Evolutionary conservation across 2,888 invertebrate genomes (phyloP).

Genomic region (Masnerella sp.): DNA sequence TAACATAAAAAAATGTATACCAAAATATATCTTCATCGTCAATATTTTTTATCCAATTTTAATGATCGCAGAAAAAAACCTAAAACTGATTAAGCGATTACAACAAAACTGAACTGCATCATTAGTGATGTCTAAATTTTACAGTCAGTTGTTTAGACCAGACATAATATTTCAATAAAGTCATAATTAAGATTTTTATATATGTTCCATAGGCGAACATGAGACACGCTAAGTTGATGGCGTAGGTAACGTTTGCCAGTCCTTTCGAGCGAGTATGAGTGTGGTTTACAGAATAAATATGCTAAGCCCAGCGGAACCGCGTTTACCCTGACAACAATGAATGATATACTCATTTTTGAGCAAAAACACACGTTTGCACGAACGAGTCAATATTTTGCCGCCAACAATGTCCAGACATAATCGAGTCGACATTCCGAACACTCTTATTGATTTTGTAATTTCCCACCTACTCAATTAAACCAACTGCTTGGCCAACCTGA

Average conservation of each 20-base stretch:
- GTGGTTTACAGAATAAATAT: constrained; percentile 53
- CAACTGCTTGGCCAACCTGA: too few relatives aligned
- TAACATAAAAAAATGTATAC: too few relatives aligned
- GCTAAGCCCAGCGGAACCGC: constrained; percentile 17
- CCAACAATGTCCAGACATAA: constrained; percentile 20
- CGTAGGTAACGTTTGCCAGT: constrained; percentile 45
- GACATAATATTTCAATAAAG: constrained; percentile 43
- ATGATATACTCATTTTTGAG: constrained; percentile 31
- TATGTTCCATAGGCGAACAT: constrained; percentile 4
- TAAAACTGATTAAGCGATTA: too few relatives aligned
- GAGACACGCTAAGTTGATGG: constrained; percentile 38
- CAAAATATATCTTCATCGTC: too few relatives aligned
- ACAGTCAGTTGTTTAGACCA: constrained; percentile 8
- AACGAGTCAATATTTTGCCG: constrained; percentile 37
- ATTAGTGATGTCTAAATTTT: constrained; percentile 1
- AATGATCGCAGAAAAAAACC: too few relatives aligned
- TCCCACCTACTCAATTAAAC: too few relatives aligned
- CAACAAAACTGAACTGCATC: too few relatives aligned
- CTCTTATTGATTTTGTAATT: constrained; percentile 33
- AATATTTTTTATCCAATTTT: too few relatives aligned
- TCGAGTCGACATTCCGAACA: constrained; percentile 5
- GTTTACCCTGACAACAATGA: constrained; percentile 36
- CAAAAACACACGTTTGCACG: constrained; percentile 20
- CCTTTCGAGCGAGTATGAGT: constrained; percentile 42
- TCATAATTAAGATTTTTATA: constrained; percentile 45